Evolutionary conservation across 2,797 vertebrate genomes (phyloP).

Genomic region (Onychomys leucogaster): DNA sequence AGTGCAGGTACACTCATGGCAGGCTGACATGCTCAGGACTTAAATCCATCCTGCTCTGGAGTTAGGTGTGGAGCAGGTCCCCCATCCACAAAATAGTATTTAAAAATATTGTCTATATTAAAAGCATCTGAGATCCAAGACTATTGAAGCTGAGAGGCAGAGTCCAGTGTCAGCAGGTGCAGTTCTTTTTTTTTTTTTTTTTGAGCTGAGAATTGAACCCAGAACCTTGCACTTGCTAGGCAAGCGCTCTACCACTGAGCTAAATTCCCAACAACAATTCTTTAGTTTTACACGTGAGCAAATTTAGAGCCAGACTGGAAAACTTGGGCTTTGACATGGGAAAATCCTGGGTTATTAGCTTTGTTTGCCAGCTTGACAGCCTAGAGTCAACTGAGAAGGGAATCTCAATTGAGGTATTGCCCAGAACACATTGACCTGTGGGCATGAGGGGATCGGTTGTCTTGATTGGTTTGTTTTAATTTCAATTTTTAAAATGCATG

Average conservation of each 20-base stretch:
- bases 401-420: no score
- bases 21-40: slow-evolving; percentile 56
- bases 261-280: no score
- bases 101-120: slow-evolving; percentile 27
- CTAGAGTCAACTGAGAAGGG: neutral
- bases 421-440: neutral
- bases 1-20: neutral
- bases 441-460: neutral
- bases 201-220: no score
- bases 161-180: neutral
- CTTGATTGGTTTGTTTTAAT: neutral
- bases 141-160: neutral
- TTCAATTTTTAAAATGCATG: neutral
- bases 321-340: neutral
- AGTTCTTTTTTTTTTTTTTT: no score
- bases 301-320: neutral
- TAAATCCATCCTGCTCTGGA: slow-evolving; percentile 67
- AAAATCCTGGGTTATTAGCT: neutral
- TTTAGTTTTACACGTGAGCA: slow-evolving; percentile 15
- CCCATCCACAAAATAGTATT: slow-evolving; percentile 54
- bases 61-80: slow-evolving; percentile 74
- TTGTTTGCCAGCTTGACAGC: neutral
- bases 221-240: no score
- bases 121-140: neutral
- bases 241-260: no score